Evolutionary conservation across 1,140 invertebrate species (phyloP), one percentile per base, ranked within the genome.

Genomic region (Drosophila bifasciata): DNA sequence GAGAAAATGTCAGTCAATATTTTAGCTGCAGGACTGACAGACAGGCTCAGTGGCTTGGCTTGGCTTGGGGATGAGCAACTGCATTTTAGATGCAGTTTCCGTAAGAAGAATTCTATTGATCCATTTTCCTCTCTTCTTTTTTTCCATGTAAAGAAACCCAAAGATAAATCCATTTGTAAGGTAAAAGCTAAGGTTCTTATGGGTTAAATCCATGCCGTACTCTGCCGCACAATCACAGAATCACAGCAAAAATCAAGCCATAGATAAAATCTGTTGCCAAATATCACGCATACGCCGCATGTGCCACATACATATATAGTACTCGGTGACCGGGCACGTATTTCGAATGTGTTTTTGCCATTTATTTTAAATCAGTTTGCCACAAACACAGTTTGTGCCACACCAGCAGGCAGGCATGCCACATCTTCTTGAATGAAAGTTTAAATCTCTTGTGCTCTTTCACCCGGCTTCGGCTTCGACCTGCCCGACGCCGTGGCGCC

Each of bases 241-340:
- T 60, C 8, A 32, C 55, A 58, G 21, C 28, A 17, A 25, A 19
- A 11, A 28, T 28, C 25, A 28, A 9, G 28, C 28, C 50, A 40
- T 44, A 39, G 19, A 44, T 50, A 60, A 55, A 58, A 60, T 59
- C 50, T 60, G 51, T 57, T 58, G 16, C 43, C 40, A 36, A 11
- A 43, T 16, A 79, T 83, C 66, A 78, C 79, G 70, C 71, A 75
- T 79, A 79, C 79, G 79, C 64, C 44, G 56, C 69, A 62, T 84
- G 69, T 16, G 69, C 63, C 62, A 39, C n/a, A n/a, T n/a, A n/a
- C n/a, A n/a, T n/a, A n/a, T n/a, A n/a, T n/a, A n/a, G n/a, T n/a
- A n/a, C 45, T 13, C 17, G 5, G 23, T 8, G 7, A 28, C 28
- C 61, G 48, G 51, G 59, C 79, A 83, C 75, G 79, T 84, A 70